These are phyloP conservation scores for Axis porcinus DNA, from an alignment of 2,113 vertebrate genomes.

Conservation along the genomic window DNA sequence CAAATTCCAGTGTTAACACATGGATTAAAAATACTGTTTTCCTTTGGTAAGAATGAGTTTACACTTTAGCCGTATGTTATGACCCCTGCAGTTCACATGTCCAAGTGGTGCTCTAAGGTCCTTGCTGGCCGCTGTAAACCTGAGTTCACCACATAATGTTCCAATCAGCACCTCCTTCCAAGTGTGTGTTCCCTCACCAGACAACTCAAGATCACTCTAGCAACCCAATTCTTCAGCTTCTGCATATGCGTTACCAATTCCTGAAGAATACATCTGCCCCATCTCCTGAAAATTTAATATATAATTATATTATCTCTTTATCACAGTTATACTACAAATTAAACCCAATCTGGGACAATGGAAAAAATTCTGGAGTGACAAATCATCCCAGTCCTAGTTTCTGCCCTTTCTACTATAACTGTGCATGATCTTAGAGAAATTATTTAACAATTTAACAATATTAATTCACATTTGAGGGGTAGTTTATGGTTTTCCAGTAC, in stretches of 20 bases:
- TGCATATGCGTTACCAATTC: background rate
- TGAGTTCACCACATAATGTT: background rate
- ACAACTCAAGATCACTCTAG: background rate
- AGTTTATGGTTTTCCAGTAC: background rate
- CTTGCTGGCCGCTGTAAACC: background rate
- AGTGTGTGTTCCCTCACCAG: background rate
- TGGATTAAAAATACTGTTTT: background rate
- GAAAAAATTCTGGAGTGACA: background rate
- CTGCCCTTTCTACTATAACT: background rate
- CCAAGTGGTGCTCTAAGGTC: background rate
- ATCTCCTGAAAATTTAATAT: background rate
- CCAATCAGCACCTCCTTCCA: background rate
- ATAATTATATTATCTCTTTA: background rate
- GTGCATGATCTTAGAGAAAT: background rate
- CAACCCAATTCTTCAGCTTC: background rate
- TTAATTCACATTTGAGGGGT: background rate
- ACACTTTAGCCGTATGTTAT: background rate
- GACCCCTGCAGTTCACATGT: background rate
- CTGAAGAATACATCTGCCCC: background rate
- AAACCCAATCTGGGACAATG: background rate
- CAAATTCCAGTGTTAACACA: background rate
- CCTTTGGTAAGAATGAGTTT: background rate
- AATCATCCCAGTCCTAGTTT: background rate
- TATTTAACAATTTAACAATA: background rate
- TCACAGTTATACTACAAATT: background rate